Evolutionary conservation across 2,888 invertebrate genomes (phyloP), one percentile per base, ranked within the genome.

Genomic region (Dichetophora obliterata): DNA sequence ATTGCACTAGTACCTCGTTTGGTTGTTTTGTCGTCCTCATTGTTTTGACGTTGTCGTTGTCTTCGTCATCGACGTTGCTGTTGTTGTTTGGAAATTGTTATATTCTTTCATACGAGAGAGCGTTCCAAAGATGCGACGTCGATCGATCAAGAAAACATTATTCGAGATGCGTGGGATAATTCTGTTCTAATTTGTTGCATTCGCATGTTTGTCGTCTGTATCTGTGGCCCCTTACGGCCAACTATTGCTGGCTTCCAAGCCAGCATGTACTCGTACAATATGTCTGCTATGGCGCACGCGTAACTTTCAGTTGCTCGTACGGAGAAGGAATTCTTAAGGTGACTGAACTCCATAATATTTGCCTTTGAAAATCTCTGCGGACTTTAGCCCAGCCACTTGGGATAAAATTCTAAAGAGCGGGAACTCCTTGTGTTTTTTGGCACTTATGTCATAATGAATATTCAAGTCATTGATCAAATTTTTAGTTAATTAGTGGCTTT

Each of bases 151-250:
- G 82, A 84, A 85, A 84, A 85, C 85, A 86, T 85, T 86, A 87
- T 86, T 84, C 85, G 83, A 84, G 86, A 86, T 86, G 86, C 86
- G 86, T 86, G 86, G 86, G 86, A 86, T 86, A 86, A 86, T 86
- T 87, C 85, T 86, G 86, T 87, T 86, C 86, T 86, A 86, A 87
- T 87, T 87, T 86, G 86, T 87, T 83, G 84, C 80, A 80, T 80
- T 78, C 71, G 78, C 78, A 63, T 72, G 76, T 71, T 76, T 63
- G 52, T 61, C 50, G 52, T 70, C 27, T 69, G 71, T 73, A 50
- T 73, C 8, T 71, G 43, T 57, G 71, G 5, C n/a, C n/a, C n/a
- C 59, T 57, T 65, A 5, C 14, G 27, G 24, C 22, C n/a, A 63
- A 61, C 57, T 59, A 59, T 59, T 61, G 61, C 16, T 16, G 22